Evolutionary conservation across 2,113 vertebrate genomes (phyloP).

Genomic region (Prinia subflava): DNA sequence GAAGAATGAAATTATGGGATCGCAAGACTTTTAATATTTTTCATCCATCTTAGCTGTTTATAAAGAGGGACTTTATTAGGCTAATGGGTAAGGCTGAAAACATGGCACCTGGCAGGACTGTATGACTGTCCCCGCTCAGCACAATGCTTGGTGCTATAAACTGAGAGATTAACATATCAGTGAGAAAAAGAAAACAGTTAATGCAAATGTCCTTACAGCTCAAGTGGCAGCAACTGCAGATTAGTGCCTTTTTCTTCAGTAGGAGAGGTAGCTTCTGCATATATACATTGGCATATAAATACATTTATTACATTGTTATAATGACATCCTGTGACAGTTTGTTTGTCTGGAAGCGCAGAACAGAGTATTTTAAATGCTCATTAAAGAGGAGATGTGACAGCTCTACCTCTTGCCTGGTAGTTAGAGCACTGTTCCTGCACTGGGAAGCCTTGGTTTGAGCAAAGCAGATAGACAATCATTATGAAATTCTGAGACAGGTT

Average conservation of each 20-base stretch:
- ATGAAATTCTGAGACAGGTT: constrained; percentile 1
- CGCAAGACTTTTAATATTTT: not conserved
- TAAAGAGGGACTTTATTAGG: not conserved
- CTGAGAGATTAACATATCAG: not conserved
- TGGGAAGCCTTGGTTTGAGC: not conserved
- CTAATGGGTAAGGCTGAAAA: not conserved
- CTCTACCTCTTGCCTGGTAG: not conserved
- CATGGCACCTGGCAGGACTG: not conserved
- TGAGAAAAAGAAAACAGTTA: not conserved
- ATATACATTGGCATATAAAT: constrained; percentile 11
- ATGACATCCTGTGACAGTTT: not conserved
- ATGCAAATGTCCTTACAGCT: not conserved
- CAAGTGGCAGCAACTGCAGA: not conserved
- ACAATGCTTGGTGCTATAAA: not conserved
- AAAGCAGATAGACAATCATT: not conserved
- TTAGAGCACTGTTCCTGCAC: not conserved
- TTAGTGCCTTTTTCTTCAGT: not conserved
- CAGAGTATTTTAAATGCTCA: constrained; percentile 29
- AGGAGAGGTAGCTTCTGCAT: not conserved
- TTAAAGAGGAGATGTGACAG: constrained; percentile 37
- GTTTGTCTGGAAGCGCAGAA: not conserved
- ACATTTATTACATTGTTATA: constrained; percentile 10
- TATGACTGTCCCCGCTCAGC: not conserved
- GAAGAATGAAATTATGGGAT: not conserved
- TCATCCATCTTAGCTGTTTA: not conserved